Evolutionary conservation across 1,140 invertebrate species (phyloP).

Genomic region (Drosophila simulans): DNA sequence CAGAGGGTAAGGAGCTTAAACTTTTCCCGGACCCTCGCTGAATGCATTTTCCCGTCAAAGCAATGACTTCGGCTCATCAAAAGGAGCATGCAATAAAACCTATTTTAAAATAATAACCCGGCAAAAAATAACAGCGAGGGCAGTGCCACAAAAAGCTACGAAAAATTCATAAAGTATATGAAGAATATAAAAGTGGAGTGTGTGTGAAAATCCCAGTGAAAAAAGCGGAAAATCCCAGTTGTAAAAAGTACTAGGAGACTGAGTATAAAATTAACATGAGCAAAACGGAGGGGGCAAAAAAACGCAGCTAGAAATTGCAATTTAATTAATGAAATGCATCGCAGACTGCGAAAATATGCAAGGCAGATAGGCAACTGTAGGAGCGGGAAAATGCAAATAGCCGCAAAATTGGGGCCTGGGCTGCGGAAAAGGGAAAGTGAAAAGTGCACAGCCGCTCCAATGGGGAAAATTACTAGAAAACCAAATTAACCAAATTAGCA

Average conservation of each 20-base stretch:
- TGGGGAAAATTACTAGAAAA: conserved; percentile 65
- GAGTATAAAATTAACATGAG: conserved; percentile 60
- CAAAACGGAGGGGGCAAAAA: conserved; percentile 22
- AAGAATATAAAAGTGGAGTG: neutral
- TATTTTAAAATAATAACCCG: conserved; percentile 46
- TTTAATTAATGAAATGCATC: conserved; percentile 78
- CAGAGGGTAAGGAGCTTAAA: conserved; percentile 16
- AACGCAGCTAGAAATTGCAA: conserved; percentile 64
- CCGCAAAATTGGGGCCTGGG: conserved; percentile 32
- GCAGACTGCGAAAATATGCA: conserved; percentile 54
- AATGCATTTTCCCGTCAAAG: conserved; percentile 3
- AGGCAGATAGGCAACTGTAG: conserved; percentile 14
- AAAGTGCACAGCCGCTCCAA: conserved; percentile 42
- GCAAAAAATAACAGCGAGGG: conserved; percentile 17
- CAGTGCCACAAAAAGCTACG: neutral
- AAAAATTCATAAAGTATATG: neutral
- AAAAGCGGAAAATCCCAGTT: conserved; percentile 11
- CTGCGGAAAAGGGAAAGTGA: conserved; percentile 31
- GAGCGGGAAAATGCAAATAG: conserved; percentile 29
- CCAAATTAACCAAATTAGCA: conserved; percentile 79
- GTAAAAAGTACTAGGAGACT: conserved; percentile 25
- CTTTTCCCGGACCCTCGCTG: neutral
- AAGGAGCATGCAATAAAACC: conserved; percentile 10
- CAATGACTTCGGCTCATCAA: neutral
- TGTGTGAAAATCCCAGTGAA: neutral